Evolutionary conservation across 2,888 invertebrate species (phyloP).

Genomic region (Pandemis heparana): DNA sequence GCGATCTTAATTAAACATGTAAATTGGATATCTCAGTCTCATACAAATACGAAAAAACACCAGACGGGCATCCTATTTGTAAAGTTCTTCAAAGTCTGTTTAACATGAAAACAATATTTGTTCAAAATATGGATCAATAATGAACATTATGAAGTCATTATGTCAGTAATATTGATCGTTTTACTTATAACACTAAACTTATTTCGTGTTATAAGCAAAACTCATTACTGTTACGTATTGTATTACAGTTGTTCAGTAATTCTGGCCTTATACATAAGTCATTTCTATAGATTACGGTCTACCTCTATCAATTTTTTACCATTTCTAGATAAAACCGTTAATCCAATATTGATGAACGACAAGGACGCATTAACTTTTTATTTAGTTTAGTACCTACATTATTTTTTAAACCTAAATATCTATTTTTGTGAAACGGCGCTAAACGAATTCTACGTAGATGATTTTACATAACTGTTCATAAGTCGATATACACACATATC

Average conservation of each 20-base stretch:
- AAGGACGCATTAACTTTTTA: too few species aligned
- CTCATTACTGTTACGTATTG: background rate
- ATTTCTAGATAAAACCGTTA: too few species aligned
- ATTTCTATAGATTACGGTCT: background rate
- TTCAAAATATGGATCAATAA: background rate
- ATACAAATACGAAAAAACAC: background rate
- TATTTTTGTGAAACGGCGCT: too few species aligned
- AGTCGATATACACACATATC: too few species aligned
- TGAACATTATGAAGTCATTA: background rate
- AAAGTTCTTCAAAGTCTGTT: background rate
- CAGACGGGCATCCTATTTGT: background rate
- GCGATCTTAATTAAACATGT: conserved; percentile 1
- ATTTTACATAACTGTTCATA: too few species aligned
- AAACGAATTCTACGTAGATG: too few species aligned
- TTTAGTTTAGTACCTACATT: too few species aligned
- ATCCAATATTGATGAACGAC: too few species aligned
- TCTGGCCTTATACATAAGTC: background rate
- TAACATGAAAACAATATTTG: background rate
- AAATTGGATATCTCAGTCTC: background rate
- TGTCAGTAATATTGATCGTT: background rate
- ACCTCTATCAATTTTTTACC: too few species aligned
- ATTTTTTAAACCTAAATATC: too few species aligned
- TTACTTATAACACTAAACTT: too few species aligned
- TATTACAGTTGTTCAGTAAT: background rate
- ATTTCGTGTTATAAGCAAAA: background rate